Conservation (phyloP, 2,888 invertebrate species). For the Acleris literana region DNA sequence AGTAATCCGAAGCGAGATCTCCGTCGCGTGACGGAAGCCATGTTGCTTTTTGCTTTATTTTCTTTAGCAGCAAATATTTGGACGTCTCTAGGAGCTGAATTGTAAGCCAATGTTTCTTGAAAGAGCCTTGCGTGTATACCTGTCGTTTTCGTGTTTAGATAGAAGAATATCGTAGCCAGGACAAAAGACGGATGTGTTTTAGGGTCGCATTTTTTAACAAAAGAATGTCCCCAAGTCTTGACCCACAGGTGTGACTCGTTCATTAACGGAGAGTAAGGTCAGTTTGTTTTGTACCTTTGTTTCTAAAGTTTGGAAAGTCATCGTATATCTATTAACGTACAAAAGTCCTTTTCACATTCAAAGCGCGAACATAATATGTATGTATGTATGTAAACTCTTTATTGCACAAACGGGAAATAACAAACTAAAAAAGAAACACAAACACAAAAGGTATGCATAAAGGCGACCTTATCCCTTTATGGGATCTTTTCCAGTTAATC, state of each 20-base stretch:
- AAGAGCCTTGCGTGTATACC: constrained; percentile 29
- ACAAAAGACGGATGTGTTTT: constrained; percentile 2
- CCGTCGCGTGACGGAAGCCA: constrained; percentile 69
- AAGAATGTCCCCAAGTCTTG: constrained; percentile 2
- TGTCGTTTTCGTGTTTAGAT: constrained; percentile 19
- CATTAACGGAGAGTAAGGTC: constrained; percentile 41
- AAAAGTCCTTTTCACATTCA: constrained; percentile 20
- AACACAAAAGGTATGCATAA: too few relatives aligned
- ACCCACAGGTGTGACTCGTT: constrained; percentile 25
- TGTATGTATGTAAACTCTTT: too few relatives aligned
- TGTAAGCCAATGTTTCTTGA: constrained; percentile 40
- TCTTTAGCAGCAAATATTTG: constrained; percentile 56
- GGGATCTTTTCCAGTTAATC: too few relatives aligned
- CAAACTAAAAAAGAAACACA: too few relatives aligned
- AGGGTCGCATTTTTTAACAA: too few relatives aligned
- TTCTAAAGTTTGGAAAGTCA: constrained; percentile 38
- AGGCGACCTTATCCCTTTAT: too few relatives aligned
- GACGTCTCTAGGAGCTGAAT: constrained; percentile 44
- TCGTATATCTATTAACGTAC: constrained; percentile 36
- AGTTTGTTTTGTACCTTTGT: constrained; percentile 20
- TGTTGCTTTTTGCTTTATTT: constrained; percentile 61
- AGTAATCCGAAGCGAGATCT: constrained; percentile 73
- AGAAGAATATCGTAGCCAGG: not conserved
- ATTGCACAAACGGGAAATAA: too few relatives aligned
- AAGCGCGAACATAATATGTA: not conserved